Percentiles rank a stretch among this genome's conserved stretches.
Conservation (phyloP, 2,888 invertebrate genomes). For the Lamellibrachia columna region DNA sequence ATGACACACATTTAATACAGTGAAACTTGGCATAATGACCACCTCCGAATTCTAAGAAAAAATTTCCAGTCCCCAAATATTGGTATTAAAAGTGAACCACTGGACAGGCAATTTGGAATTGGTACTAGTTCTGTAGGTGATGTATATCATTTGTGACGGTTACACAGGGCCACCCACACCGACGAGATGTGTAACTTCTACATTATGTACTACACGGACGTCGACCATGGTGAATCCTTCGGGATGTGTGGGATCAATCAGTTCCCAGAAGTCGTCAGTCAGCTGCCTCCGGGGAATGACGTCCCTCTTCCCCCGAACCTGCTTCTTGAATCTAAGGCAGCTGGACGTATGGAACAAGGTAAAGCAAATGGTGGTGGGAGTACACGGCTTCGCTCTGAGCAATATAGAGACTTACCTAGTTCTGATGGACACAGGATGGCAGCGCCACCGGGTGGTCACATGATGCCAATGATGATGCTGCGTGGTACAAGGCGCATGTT, state of each 20-base stretch:
- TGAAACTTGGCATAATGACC: too few relatives aligned
- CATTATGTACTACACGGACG: slow-evolving; percentile 65
- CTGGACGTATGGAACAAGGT: slow-evolving; percentile 46
- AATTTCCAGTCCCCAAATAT: too few relatives aligned
- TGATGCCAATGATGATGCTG: slow-evolving; percentile 19
- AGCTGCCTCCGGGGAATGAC: slow-evolving; percentile 63
- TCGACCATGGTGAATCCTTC: slow-evolving; percentile 38
- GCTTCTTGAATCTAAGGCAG: slow-evolving; percentile 53
- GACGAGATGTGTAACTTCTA: slow-evolving; percentile 68
- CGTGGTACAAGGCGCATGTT: not conserved
- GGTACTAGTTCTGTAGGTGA: too few relatives aligned
- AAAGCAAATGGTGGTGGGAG: not conserved
- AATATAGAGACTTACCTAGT: not conserved
- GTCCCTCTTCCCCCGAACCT: slow-evolving; percentile 68
- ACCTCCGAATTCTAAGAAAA: too few relatives aligned
- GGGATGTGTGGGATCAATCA: slow-evolving; percentile 50
- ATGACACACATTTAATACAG: not conserved
- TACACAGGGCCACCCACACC: slow-evolving; percentile 53
- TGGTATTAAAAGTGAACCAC: too few relatives aligned
- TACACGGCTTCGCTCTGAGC: not conserved
- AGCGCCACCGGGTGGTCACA: not conserved
- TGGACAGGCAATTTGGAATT: too few relatives aligned
- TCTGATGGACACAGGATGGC: not conserved
- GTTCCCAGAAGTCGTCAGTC: slow-evolving; percentile 47
- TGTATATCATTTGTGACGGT: not conserved